phyloP scores from a whole-genome alignment of 1,140 invertebrate genomes.

The Drosophila sulfurigaster region DNA sequence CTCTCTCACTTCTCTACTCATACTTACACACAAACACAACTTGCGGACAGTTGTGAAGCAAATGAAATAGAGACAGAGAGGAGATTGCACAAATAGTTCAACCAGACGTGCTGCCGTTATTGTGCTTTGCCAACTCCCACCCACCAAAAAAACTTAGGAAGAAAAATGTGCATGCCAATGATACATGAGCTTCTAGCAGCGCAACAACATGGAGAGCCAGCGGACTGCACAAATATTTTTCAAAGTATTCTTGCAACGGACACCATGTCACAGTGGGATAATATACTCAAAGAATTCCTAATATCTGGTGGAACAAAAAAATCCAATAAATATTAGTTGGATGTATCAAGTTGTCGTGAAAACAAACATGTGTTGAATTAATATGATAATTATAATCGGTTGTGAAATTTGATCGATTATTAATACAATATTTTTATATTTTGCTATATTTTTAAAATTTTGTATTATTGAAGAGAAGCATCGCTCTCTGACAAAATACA shows the following conservation, averaged over 20 bases:
- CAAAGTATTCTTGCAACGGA: slow-evolving; percentile 10
- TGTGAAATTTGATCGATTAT: too few species aligned
- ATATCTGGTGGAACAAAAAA: too few species aligned
- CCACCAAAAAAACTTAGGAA: slow-evolving; percentile 13
- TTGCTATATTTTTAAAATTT: too few species aligned
- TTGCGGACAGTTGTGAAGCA: neutral
- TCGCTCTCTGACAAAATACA: too few species aligned
- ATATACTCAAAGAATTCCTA: neutral
- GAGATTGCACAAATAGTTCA: neutral
- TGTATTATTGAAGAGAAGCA: too few species aligned
- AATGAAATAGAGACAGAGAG: neutral
- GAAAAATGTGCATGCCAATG: slow-evolving; percentile 72
- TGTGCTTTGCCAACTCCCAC: slow-evolving; percentile 5
- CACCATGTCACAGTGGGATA: slow-evolving; percentile 24
- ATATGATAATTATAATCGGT: too few species aligned
- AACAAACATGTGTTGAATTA: too few species aligned
- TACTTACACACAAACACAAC: too few species aligned
- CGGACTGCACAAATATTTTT: slow-evolving; percentile 28
- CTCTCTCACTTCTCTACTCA: too few species aligned
- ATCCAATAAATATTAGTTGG: too few species aligned
- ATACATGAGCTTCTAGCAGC: slow-evolving; percentile 54
- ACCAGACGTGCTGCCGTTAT: slow-evolving; percentile 40
- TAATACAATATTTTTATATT: too few species aligned
- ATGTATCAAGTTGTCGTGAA: too few species aligned
- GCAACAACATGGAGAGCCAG: slow-evolving; percentile 10